Evolutionary conservation across 1,140 invertebrate genomes (phyloP), one percentile per base, ranked within the genome.

Genomic region (Chironomus tepperi): DNA sequence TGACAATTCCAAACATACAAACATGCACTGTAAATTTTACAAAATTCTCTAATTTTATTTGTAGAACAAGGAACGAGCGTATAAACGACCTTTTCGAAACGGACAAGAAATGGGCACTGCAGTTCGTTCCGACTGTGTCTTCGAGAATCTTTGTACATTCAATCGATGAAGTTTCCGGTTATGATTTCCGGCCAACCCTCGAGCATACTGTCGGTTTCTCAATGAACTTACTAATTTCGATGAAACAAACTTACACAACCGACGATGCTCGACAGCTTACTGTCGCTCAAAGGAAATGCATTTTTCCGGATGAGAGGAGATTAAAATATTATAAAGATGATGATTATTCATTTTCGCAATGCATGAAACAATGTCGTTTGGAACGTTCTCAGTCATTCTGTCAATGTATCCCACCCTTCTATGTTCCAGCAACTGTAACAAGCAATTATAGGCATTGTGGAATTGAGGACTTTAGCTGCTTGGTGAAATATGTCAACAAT

Each of bases 181-280:
- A 9, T 70, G 65, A 70, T 12, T n/a, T 70, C 19, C 65, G 65
- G 1, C 65, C 65, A 21, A 19, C 18, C n/a, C 18, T 70, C 19
- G 65, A 70, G 18, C 19, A 21, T 7, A 9, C n/a, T 2, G 18
- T 21, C 6, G 77, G 77, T 15, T 84, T 85, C 73, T 84, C 88
- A n/a, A 84, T 87, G 42, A 87, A 85, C 77, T 85, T 90, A 6
- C 84, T 85, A 0, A 90, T 91, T 77, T 87, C 87, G 0, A 86
- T 89, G 24, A 90, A 89, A 80, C 87, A 89, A 77, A 91, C 89
- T 3, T 91, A 91, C 77, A 91, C 89, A 0, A 91, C 89, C 2
- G 86, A 87, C 64, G 88, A 90, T 78, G 88, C 89, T 0, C 83
- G 86, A 0, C 90, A 91, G 77, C 80, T 91, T 10, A 87, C 87